Percentiles rank a stretch among this genome's conserved stretches.
These are phyloP conservation scores for Orbicella faveolata DNA, from an alignment of 64 coral and sea anemone species.

Conservation along the genomic window DNA sequence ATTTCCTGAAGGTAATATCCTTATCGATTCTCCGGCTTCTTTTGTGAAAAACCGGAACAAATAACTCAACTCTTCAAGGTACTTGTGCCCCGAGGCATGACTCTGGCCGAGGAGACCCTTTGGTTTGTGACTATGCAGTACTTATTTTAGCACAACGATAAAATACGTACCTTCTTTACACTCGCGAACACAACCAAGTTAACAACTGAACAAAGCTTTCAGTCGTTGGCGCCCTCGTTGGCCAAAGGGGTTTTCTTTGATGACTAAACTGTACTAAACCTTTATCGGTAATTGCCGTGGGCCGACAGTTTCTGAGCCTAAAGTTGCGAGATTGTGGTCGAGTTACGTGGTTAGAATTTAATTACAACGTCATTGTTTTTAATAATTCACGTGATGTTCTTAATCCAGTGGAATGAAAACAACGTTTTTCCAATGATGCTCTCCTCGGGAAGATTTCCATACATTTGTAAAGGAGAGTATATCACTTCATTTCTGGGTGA, in stretches of 20 bases:
- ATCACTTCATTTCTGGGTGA: no score
- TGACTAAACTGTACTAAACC: background rate
- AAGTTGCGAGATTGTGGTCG: background rate
- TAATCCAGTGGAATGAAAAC: background rate
- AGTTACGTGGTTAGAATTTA: constrained; percentile 35
- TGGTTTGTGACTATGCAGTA: no score
- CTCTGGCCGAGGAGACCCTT: background rate
- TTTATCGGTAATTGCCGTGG: background rate
- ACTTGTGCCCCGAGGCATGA: background rate
- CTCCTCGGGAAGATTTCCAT: background rate
- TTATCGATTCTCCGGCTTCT: background rate
- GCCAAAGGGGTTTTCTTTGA: background rate
- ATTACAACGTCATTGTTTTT: constrained; percentile 7
- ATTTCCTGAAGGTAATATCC: background rate
- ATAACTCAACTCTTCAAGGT: background rate
- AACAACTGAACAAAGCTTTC: background rate
- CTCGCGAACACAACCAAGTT: background rate
- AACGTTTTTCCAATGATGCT: no score
- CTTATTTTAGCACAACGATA: background rate
- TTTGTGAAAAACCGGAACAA: background rate
- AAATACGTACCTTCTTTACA: background rate
- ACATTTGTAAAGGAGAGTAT: no score
- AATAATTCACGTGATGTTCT: constrained; percentile 8
- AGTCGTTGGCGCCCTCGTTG: background rate
- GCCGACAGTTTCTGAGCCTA: background rate